phyloP scores from a whole-genome alignment of 2,888 invertebrate species.

The Charanyca ferruginea region DNA sequence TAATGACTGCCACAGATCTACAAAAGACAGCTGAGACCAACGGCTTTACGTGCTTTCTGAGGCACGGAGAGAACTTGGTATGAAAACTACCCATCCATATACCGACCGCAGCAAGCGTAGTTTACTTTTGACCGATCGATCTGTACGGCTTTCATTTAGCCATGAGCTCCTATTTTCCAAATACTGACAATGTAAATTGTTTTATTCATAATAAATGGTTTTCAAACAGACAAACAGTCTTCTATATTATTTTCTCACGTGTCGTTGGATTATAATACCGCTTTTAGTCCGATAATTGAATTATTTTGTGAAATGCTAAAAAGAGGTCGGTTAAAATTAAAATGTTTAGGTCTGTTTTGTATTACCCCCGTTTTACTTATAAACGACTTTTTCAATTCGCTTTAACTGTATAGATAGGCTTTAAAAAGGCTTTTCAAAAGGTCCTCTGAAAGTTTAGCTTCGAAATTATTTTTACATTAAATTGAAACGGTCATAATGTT shows the following conservation, averaged over 20 bases:
- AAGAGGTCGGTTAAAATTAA: constrained; percentile 1
- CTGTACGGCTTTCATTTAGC: too few species aligned
- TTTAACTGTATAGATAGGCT: neutral
- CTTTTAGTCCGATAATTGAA: constrained; percentile 40
- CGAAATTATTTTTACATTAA: neutral
- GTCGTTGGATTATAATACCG: constrained; percentile 24
- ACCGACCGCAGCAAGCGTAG: too few species aligned
- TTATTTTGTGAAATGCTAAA: constrained; percentile 16
- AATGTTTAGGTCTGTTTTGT: neutral
- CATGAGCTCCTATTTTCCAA: too few species aligned
- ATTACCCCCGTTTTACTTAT: neutral
- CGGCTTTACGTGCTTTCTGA: too few species aligned
- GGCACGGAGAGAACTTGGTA: too few species aligned
- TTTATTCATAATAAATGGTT: neutral
- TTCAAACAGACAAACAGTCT: neutral
- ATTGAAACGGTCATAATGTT: constrained; percentile 1
- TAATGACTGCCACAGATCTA: too few species aligned
- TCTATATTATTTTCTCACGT: neutral
- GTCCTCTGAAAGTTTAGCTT: neutral
- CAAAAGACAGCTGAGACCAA: too few species aligned
- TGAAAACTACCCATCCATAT: too few species aligned
- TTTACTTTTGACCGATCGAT: too few species aligned
- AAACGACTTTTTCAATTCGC: neutral
- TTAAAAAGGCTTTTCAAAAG: constrained; percentile 20
- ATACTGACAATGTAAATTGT: too few species aligned